phyloP scores from a whole-genome alignment of 2,888 invertebrate species.

The Eucera pruinosa region DNA sequence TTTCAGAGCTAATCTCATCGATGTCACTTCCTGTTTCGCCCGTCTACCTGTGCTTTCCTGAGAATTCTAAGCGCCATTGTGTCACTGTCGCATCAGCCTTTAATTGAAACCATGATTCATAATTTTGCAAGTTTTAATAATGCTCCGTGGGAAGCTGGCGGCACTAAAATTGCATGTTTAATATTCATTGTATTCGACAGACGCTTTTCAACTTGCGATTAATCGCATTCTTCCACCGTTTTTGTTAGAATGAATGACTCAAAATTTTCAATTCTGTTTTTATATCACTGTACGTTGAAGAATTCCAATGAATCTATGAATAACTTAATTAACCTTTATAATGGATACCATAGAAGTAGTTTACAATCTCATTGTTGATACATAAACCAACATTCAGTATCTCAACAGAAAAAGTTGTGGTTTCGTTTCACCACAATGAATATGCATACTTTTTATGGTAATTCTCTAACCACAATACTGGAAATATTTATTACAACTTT shows the following conservation, averaged over 20 bases:
- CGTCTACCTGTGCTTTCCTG: constrained; percentile 29
- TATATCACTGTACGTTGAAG: too few relatives aligned
- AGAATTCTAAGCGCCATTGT: constrained; percentile 50
- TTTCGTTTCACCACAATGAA: too few relatives aligned
- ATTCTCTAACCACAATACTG: too few relatives aligned
- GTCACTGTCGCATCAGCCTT: constrained; percentile 44
- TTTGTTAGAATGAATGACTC: background rate
- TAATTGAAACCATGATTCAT: constrained; percentile 50
- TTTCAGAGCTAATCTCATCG: constrained; percentile 58
- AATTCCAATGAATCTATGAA: too few relatives aligned
- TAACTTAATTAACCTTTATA: too few relatives aligned
- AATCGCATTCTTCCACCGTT: constrained; percentile 18
- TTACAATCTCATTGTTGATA: too few relatives aligned
- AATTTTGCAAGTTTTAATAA: constrained; percentile 56
- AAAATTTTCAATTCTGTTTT: background rate
- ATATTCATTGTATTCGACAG: constrained; percentile 26
- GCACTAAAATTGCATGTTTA: constrained; percentile 17
- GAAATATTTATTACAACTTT: too few relatives aligned
- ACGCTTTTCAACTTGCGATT: constrained; percentile 19
- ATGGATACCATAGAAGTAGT: too few relatives aligned
- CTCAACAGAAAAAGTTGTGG: too few relatives aligned
- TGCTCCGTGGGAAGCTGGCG: constrained; percentile 9
- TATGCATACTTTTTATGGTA: too few relatives aligned
- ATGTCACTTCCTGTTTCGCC: constrained; percentile 53
- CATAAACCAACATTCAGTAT: too few relatives aligned